Conservation (phyloP, 1,140 invertebrate genomes). For the Pseudomyrmex pallidus region DNA sequence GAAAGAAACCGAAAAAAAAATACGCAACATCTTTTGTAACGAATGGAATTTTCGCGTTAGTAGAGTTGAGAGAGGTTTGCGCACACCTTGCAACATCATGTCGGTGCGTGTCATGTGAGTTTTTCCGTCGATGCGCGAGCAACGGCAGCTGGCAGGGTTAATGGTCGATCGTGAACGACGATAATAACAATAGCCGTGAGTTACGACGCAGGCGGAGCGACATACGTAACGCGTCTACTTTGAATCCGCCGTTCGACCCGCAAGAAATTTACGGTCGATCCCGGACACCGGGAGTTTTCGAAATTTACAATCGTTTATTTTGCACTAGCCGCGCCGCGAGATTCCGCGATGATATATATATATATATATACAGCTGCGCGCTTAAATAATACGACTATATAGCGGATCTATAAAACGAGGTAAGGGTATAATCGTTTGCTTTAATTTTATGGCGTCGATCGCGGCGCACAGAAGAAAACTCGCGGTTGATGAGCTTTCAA, state of each 20-base stretch:
- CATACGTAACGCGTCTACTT: slow-evolving; percentile 63
- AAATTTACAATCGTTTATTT: slow-evolving; percentile 68
- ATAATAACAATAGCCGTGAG: slow-evolving; percentile 70
- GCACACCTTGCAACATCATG: neutral
- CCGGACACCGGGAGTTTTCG: slow-evolving; percentile 1
- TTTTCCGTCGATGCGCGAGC: slow-evolving; percentile 40
- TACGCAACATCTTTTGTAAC: too few species aligned
- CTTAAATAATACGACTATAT: slow-evolving; percentile 17
- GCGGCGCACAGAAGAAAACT: neutral
- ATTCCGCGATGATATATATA: slow-evolving; percentile 36
- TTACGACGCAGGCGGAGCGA: slow-evolving; percentile 55
- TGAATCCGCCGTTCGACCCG: slow-evolving; percentile 59
- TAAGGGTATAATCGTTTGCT: slow-evolving; percentile 30
- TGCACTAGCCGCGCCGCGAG: neutral
- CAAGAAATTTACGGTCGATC: slow-evolving; percentile 59
- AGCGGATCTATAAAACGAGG: slow-evolving; percentile 53
- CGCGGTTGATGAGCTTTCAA: neutral
- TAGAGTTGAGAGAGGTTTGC: neutral
- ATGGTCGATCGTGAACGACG: slow-evolving; percentile 61
- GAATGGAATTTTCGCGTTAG: neutral
- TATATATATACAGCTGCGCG: slow-evolving; percentile 16
- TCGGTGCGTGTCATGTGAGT: neutral
- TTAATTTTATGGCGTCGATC: slow-evolving; percentile 51
- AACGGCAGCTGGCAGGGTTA: slow-evolving; percentile 58
- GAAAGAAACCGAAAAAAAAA: neutral